These are phyloP conservation scores for Sebastes vulpes DNA, from an alignment of 2,797 vertebrate species.

Conservation along the genomic window DNA sequence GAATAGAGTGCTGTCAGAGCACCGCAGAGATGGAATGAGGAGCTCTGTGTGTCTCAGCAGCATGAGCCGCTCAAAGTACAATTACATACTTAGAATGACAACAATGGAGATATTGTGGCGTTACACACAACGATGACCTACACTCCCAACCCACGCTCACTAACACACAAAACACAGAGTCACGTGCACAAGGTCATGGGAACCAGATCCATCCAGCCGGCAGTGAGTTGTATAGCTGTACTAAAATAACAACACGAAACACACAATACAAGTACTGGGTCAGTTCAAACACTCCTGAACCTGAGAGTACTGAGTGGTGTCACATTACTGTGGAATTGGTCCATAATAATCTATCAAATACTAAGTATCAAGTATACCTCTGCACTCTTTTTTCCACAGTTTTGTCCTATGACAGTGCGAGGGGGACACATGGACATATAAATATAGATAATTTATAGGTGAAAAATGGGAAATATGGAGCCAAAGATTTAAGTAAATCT, in stretches of 20 bases:
- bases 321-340: not conserved
- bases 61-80: not conserved
- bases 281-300: not conserved
- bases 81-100: not conserved
- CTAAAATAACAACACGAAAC: slow-evolving; percentile 13
- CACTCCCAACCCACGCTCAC: not conserved
- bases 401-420: not conserved
- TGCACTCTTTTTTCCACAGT: not conserved
- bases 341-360: not conserved
- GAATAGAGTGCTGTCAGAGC: not conserved
- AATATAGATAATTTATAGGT: not conserved
- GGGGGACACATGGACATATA: not conserved
- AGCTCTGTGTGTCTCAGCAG: not conserved
- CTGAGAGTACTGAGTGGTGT: not conserved
- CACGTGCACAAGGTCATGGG: slow-evolving; percentile 28
- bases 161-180: not conserved
- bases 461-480: not conserved
- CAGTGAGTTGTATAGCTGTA: not conserved
- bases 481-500: not conserved
- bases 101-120: slow-evolving; percentile 32
- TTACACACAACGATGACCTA: slow-evolving; percentile 11
- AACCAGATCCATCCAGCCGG: slow-evolving; percentile 30
- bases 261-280: not conserved
- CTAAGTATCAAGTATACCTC: not conserved
- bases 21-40: not conserved